Evolutionary conservation across 2,797 vertebrate genomes (phyloP).

Genomic region (Platyrinchus mystaceus): DNA sequence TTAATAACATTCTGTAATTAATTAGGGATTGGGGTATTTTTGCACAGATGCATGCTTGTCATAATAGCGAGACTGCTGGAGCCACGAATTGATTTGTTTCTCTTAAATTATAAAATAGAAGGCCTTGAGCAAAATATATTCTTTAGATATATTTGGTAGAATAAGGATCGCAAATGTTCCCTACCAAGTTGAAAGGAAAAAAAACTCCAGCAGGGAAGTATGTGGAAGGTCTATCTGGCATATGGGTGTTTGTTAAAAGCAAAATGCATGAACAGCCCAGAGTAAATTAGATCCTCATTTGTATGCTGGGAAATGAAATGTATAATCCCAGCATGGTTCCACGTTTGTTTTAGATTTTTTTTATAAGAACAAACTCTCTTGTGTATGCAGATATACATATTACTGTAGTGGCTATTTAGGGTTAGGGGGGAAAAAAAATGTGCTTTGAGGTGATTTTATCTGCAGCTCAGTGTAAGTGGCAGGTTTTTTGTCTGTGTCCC

Average conservation of each 20-base stretch:
- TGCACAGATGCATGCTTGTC: conserved; percentile 59
- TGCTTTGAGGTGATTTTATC: conserved; percentile 49
- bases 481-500: conserved; percentile 34
- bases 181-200: conserved; percentile 67
- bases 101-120: conserved; percentile 68
- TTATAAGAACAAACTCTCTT: conserved; percentile 32
- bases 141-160: conserved; percentile 64
- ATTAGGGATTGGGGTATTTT: conserved; percentile 36
- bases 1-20: conserved; percentile 26
- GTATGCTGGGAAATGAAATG: conserved; percentile 62
- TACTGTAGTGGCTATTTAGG: not conserved
- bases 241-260: conserved; percentile 72
- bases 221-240: conserved; percentile 60
- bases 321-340: conserved; percentile 37
- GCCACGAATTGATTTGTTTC: conserved; percentile 64
- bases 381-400: conserved; percentile 2
- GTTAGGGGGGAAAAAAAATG: not conserved
- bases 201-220: conserved; percentile 60
- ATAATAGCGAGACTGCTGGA: conserved; percentile 36
- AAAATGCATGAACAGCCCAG: conserved; percentile 67
- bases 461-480: conserved; percentile 57
- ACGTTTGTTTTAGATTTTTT: conserved; percentile 57
- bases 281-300: conserved; percentile 69
- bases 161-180: conserved; percentile 70
- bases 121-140: conserved; percentile 66